A percentile compares a stretch with the other conserved stretches of the same genome.
These are phyloP conservation scores for Cnemophilus loriae DNA, from an alignment of 2,113 vertebrate species.

Conservation along the genomic window DNA sequence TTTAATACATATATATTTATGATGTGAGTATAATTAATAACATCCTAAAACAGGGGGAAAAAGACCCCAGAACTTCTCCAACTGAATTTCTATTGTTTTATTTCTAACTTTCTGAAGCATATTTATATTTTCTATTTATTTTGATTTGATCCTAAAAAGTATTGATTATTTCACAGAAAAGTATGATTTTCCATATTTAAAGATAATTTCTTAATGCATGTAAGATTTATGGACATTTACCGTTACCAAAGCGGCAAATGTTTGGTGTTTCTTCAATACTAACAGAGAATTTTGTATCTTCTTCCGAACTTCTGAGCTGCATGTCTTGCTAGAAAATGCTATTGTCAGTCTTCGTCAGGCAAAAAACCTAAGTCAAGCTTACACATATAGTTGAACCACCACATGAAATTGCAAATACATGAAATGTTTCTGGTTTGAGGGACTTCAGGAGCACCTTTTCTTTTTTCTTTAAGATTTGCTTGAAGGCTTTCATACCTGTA, in stretches of 20 bases:
- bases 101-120: neutral
- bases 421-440: neutral
- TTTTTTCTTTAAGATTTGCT: neutral
- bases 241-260: neutral
- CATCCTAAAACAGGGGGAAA: neutral
- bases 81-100: neutral
- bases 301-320: neutral
- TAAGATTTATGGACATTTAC: neutral
- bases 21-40: neutral
- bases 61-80: neutral
- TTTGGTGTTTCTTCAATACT: neutral
- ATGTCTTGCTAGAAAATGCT: neutral
- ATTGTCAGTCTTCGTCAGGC: neutral
- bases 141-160: neutral
- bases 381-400: accelerated
- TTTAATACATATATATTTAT: neutral
- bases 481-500: neutral
- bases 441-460: neutral
- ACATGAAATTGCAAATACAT: neutral
- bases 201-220: neutral
- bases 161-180: neutral
- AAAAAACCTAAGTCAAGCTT: neutral
- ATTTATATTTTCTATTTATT: neutral
- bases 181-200: accelerated
- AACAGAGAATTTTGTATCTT: neutral